phyloP scores from a whole-genome alignment of 2,888 invertebrate species.

The Pilophorus perplexus region DNA sequence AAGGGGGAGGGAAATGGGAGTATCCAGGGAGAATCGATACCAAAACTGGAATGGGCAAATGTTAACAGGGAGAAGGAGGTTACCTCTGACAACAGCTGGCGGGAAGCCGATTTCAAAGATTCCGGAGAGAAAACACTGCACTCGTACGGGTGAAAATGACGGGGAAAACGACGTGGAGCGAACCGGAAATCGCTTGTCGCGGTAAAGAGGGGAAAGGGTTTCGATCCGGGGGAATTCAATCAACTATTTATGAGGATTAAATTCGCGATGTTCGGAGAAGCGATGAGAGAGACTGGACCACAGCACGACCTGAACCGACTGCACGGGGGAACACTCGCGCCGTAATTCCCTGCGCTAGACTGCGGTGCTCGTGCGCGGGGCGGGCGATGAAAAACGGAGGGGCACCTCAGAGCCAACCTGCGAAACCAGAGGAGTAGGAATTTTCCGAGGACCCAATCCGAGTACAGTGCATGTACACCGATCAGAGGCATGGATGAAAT shows the following conservation, averaged over 20 bases:
- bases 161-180: background rate
- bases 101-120: constrained; percentile 21
- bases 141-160: background rate
- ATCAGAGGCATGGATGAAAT: no score
- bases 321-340: background rate
- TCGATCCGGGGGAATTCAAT: no score
- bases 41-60: constrained; percentile 24
- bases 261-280: background rate
- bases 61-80: background rate
- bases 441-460: no score
- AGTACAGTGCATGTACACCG: no score
- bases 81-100: constrained; percentile 36
- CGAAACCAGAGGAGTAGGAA: no score
- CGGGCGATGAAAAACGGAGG: no score
- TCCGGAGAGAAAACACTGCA: background rate
- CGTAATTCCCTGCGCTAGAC: constrained; percentile 15
- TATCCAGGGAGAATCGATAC: constrained; percentile 32
- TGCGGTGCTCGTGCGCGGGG: constrained; percentile 1
- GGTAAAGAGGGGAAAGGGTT: background rate
- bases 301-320: background rate
- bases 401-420: no score
- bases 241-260: no score
- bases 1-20: constrained; percentile 11
- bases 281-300: background rate
- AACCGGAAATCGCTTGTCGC: background rate